phyloP scores from a whole-genome alignment of 2,113 vertebrate species.

The Oncorhynchus kisutch region DNA sequence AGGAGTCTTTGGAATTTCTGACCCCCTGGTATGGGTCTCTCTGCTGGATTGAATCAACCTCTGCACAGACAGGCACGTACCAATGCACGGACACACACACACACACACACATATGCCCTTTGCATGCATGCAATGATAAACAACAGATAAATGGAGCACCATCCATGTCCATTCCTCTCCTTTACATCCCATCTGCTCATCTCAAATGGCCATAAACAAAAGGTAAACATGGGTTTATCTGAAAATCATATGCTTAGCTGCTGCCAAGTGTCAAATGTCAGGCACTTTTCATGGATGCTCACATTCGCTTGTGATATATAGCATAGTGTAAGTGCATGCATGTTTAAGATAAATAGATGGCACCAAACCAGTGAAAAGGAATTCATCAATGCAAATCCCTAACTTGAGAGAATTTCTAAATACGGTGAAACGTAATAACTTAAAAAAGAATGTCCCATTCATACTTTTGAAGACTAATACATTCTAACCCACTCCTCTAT shows the following conservation, averaged over 20 bases:
- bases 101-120: neutral
- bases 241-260: conserved; percentile 44
- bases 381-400: conserved; percentile 39
- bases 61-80: neutral
- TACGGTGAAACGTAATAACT: conserved; percentile 42
- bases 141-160: no score
- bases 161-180: neutral
- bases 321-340: conserved; percentile 27
- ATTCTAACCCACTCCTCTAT: conserved; percentile 29
- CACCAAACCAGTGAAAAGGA: conserved; percentile 11
- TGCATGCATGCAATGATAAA: no score
- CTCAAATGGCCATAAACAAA: conserved; percentile 34
- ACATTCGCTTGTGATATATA: conserved; percentile 39
- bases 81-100: neutral
- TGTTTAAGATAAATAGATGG: conserved; percentile 38
- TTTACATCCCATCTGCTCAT: conserved; percentile 10
- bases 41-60: conserved; percentile 11
- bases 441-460: neutral
- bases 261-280: conserved; percentile 48
- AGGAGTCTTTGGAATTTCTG: conserved; percentile 19
- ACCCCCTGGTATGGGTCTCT: conserved; percentile 10
- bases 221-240: conserved; percentile 32
- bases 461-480: neutral
- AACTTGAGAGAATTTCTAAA: conserved; percentile 16
- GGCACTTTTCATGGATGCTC: conserved; percentile 44